phyloP scores from a whole-genome alignment of 1,140 invertebrate species.

The Gryllus bimaculatus region DNA sequence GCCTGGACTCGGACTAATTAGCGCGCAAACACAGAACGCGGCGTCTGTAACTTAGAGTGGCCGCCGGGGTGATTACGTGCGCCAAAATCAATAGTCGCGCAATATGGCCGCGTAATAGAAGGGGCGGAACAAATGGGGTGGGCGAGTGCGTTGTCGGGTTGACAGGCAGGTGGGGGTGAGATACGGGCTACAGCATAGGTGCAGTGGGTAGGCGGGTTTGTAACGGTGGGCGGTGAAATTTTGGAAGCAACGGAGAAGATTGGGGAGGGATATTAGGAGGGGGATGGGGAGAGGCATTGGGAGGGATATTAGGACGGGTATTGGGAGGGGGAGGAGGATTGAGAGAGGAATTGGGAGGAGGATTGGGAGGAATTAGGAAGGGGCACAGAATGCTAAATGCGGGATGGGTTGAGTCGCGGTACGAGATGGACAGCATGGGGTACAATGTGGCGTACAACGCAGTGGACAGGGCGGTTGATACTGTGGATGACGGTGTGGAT shows the following conservation, averaged over 20 bases:
- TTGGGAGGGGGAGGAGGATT: neutral
- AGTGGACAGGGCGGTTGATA: too few species aligned
- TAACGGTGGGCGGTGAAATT: too few species aligned
- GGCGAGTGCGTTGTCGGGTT: too few species aligned
- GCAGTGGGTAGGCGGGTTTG: too few species aligned
- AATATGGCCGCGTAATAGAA: neutral
- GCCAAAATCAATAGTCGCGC: neutral
- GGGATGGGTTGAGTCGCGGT: too few species aligned
- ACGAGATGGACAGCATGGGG: too few species aligned
- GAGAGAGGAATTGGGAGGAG: neutral
- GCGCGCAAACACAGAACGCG: neutral
- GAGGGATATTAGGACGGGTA: neutral
- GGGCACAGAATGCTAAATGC: neutral
- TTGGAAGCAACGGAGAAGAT: too few species aligned
- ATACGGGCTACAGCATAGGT: too few species aligned
- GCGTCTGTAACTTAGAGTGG: neutral
- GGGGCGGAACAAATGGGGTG: neutral
- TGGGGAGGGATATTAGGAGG: neutral
- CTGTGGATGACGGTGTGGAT: too few species aligned
- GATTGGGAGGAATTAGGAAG: neutral
- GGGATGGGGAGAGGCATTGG: neutral
- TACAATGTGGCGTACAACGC: too few species aligned
- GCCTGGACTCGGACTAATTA: neutral
- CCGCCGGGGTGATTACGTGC: neutral
- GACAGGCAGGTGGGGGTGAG: too few species aligned